Conservation (phyloP, 2,797 vertebrate genomes). For the Fringilla coelebs region DNA sequence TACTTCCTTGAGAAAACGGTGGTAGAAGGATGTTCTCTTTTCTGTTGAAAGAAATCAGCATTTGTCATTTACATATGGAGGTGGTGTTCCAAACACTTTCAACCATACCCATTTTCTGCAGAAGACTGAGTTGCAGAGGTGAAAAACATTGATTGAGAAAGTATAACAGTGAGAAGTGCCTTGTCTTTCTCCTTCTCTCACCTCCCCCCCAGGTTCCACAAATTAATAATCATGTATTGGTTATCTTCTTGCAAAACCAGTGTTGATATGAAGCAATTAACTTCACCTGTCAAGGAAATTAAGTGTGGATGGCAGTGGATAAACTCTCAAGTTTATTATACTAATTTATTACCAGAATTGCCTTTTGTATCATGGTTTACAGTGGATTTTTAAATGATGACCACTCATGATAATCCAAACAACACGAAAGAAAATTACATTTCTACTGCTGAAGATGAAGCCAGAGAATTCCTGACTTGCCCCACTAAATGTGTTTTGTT, state of each 20-base stretch:
- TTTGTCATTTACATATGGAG: neutral
- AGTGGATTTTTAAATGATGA: neutral
- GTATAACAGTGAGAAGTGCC: neutral
- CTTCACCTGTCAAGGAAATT: neutral
- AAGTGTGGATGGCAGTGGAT: neutral
- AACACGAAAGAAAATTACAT: neutral
- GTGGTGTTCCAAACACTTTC: neutral
- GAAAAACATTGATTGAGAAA: neutral
- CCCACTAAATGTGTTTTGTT: neutral
- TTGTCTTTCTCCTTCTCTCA: neutral
- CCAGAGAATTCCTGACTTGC: neutral
- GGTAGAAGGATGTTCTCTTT: neutral
- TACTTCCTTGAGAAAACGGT: neutral
- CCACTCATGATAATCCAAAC: neutral
- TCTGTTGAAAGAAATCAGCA: neutral
- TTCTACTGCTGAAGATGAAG: neutral
- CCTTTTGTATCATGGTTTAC: neutral
- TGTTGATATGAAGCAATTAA: rapidly evolving
- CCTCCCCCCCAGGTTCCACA: rapidly evolving
- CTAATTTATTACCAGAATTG: neutral
- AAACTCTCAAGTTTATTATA: neutral
- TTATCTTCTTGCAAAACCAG: neutral
- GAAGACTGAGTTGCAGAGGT: neutral
- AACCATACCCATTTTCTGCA: neutral
- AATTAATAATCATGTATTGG: neutral